Conservation (phyloP, 2,888 invertebrate genomes). For the Caenorhabditis panamensis region DNA sequence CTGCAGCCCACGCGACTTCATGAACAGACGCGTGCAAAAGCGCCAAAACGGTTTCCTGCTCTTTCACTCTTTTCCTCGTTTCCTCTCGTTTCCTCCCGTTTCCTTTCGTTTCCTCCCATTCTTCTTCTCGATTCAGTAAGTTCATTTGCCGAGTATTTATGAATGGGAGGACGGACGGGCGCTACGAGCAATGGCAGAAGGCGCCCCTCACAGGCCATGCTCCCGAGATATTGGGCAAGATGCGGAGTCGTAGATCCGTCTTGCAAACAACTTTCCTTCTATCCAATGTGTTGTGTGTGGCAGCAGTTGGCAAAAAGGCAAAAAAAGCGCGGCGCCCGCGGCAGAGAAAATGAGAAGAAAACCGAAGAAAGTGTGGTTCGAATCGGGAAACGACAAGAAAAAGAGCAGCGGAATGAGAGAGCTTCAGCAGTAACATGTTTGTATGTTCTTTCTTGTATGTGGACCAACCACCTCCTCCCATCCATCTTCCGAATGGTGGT, state of each 20-base stretch:
- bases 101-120: constrained; percentile 10
- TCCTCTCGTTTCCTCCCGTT: constrained; percentile 13
- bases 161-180: constrained; percentile 51
- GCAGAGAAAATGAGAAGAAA: constrained; percentile 18
- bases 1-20: constrained; percentile 47
- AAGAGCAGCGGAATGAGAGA: constrained; percentile 20
- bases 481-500: constrained; percentile 36
- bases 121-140: constrained; percentile 44
- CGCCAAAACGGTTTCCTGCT: constrained; percentile 42
- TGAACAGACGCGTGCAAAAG: constrained; percentile 31
- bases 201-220: constrained; percentile 28
- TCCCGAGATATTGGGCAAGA: constrained; percentile 52
- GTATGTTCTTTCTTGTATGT: constrained; percentile 56
- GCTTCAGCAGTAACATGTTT: constrained; percentile 49
- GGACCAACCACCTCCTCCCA: constrained; percentile 4
- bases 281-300: constrained; percentile 58
- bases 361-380: constrained; percentile 42
- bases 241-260: constrained; percentile 58
- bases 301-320: constrained; percentile 58
- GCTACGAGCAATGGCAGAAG: constrained; percentile 40
- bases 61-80: constrained; percentile 6
- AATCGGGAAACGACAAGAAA: constrained; percentile 26
- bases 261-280: constrained; percentile 56
- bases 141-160: constrained; percentile 61
- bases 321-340: constrained; percentile 56